phyloP scores from a whole-genome alignment of 2,113 vertebrate genomes.

The Cynocephalus volans region DNA sequence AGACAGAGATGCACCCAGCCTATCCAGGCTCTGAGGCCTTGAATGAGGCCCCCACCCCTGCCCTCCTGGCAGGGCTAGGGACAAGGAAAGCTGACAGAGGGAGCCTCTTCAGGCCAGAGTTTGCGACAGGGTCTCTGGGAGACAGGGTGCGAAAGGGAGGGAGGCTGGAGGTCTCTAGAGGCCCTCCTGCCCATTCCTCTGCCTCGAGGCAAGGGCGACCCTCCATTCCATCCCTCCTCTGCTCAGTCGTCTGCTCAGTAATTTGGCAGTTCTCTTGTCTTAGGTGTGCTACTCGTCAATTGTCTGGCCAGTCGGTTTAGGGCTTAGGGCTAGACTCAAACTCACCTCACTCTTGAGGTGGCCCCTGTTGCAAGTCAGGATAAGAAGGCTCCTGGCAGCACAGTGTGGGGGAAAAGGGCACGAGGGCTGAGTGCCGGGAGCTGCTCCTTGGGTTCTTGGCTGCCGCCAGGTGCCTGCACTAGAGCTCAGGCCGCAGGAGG shows the following conservation, averaged over 20 bases:
- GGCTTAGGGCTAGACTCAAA: not conserved
- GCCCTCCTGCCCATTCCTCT: not conserved
- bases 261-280: not conserved
- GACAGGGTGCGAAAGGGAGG: not conserved
- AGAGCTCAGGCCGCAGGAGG: not conserved
- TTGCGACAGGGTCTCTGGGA: not conserved
- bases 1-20: not conserved
- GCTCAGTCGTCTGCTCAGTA: not conserved
- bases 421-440: not conserved
- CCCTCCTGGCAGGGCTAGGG: not conserved
- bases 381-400: not conserved
- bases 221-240: not conserved
- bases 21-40: not conserved
- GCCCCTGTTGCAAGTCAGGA: not conserved
- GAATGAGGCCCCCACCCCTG: not conserved
- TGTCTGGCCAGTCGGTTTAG: not conserved
- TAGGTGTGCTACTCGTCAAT: not conserved
- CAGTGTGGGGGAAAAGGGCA: not conserved
- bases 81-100: not conserved
- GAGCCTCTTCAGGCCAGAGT: not conserved
- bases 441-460: not conserved
- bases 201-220: not conserved
- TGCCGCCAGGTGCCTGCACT: accelerated
- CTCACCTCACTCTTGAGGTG: not conserved
- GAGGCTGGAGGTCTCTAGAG: not conserved